Evolutionary conservation across 2,113 vertebrate species (phyloP).

Genomic region (Brachirus orientalis): DNA sequence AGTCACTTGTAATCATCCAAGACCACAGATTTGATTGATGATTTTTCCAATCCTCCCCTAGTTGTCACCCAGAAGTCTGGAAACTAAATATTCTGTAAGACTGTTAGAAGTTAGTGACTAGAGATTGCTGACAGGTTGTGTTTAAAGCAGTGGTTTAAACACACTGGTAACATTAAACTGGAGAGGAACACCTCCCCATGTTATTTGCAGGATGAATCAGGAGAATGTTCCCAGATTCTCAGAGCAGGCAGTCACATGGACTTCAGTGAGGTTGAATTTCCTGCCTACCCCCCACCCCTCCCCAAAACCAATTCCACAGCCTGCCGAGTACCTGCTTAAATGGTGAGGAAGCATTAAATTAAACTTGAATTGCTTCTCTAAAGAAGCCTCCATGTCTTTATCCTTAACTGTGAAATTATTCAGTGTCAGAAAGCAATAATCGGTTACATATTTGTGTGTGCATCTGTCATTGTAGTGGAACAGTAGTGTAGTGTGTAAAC

Average conservation of each 20-base stretch:
- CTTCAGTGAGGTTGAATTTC: conserved; percentile 73
- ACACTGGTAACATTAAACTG: conserved; percentile 30
- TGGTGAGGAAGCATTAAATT: conserved; percentile 70
- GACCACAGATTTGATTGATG: conserved; percentile 8
- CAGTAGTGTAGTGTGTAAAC: no score
- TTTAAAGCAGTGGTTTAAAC: no score
- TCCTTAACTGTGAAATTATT: conserved; percentile 19
- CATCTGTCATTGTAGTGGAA: conserved; percentile 37
- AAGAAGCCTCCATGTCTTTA: conserved; percentile 24
- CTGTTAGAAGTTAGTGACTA: conserved; percentile 4
- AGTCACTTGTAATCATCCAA: conserved; percentile 5
- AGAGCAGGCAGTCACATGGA: conserved; percentile 70
- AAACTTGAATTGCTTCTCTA: conserved; percentile 63
- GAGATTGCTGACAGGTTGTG: conserved; percentile 27
- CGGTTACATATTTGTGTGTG: background rate
- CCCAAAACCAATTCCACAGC: conserved; percentile 41
- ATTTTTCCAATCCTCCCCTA: conserved; percentile 12
- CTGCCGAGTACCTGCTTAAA: conserved; percentile 54
- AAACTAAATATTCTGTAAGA: conserved; percentile 41
- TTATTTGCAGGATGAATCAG: conserved; percentile 65
- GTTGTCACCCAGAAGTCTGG: conserved; percentile 20
- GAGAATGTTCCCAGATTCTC: conserved; percentile 65
- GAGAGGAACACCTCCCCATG: conserved; percentile 10
- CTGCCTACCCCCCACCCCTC: conserved; percentile 27
- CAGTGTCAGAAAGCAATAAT: conserved; percentile 4